Evolutionary conservation across 2,888 invertebrate species (phyloP).

Genomic region (Hydriomena furcata): DNA sequence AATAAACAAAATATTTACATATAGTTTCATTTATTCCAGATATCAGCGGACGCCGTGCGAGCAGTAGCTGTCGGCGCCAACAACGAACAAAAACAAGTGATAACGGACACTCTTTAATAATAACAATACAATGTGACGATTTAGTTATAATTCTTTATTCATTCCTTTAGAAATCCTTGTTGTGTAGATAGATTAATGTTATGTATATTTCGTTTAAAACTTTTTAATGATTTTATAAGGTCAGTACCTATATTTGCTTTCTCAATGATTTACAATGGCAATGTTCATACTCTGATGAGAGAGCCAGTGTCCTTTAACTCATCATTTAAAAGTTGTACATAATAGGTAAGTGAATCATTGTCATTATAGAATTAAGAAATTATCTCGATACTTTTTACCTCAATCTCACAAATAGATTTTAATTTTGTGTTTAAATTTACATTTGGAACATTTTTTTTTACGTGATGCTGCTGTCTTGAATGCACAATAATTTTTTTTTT

Average conservation of each 20-base stretch:
- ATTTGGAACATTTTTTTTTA: conserved; percentile 41
- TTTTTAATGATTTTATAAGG: conserved; percentile 49
- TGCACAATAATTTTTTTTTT: conserved; percentile 63
- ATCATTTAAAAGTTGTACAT: conserved; percentile 67
- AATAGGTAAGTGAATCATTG: conserved; percentile 60
- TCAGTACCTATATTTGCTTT: conserved; percentile 58
- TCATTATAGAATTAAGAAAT: conserved; percentile 60
- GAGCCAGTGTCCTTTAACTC: conserved; percentile 70
- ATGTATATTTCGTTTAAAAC: conserved; percentile 56
- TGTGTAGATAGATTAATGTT: conserved; percentile 57
- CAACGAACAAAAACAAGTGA: conserved; percentile 76
- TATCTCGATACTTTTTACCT: conserved; percentile 68
- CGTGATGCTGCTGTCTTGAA: conserved; percentile 60
- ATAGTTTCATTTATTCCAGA: conserved; percentile 54
- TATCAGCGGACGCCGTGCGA: conserved; percentile 79
- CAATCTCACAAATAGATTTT: conserved; percentile 50
- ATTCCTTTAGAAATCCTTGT: conserved; percentile 61
- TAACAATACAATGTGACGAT: conserved; percentile 55
- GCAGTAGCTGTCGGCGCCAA: conserved; percentile 70
- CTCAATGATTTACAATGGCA: conserved; percentile 39
- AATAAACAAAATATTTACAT: background rate
- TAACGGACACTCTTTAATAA: conserved; percentile 61
- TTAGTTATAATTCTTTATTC: conserved; percentile 56
- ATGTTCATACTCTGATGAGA: conserved; percentile 71
- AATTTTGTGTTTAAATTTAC: conserved; percentile 35